phyloP scores from a whole-genome alignment of 1,140 invertebrate species.

The Sinella curviseta region DNA sequence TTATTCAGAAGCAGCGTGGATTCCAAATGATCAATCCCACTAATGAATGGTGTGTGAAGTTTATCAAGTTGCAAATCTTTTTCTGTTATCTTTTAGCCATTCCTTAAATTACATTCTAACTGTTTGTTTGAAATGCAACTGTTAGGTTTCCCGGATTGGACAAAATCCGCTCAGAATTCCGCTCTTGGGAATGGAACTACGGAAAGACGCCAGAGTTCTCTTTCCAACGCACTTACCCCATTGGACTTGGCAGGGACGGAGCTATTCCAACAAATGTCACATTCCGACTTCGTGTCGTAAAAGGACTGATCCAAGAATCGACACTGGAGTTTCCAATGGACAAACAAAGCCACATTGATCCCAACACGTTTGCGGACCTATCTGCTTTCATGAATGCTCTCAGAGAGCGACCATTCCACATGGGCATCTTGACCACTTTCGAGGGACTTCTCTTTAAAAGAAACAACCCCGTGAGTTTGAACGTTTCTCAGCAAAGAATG shows the following conservation, averaged over 20 bases:
- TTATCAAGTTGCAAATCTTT: conserved; percentile 62
- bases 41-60: conserved; percentile 72
- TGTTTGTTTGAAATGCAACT: not conserved
- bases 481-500: not conserved
- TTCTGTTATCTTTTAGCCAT: not conserved
- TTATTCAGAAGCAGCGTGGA: conserved; percentile 70
- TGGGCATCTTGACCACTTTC: conserved; percentile 38
- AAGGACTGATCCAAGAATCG: conserved; percentile 37
- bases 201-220: conserved; percentile 85
- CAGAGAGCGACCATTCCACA: conserved; percentile 37
- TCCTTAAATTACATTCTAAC: not conserved
- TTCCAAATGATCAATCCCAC: conserved; percentile 83
- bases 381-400: conserved; percentile 43
- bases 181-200: conserved; percentile 83
- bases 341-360: conserved; percentile 31
- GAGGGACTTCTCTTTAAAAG: conserved; percentile 44
- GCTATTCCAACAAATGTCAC: conserved; percentile 14
- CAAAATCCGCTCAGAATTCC: conserved; percentile 65
- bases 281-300: conserved; percentile 34
- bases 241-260: conserved; percentile 19
- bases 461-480: conserved; percentile 40
- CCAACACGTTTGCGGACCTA: conserved; percentile 38
- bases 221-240: conserved; percentile 54
- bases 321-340: conserved; percentile 32
- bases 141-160: conserved; percentile 63